Evolutionary conservation across 2,888 invertebrate species (phyloP).

Genomic region (Ormia ochracea): DNA sequence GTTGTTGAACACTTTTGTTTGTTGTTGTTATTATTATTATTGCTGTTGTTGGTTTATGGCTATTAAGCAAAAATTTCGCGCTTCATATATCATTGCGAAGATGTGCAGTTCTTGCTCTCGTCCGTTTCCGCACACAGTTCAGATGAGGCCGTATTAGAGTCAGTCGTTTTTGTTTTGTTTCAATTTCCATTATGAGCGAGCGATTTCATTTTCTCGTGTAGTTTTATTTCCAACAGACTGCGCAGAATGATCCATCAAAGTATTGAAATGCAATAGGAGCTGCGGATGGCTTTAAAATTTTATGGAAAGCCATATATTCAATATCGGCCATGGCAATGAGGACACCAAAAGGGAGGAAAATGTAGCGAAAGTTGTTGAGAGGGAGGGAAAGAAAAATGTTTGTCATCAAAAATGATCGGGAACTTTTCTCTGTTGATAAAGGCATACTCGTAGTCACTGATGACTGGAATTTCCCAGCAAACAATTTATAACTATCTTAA

Average conservation of each 20-base stretch:
- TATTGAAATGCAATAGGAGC: conserved; percentile 1
- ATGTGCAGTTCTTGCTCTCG: background rate
- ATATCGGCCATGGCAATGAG: background rate
- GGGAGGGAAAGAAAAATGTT: too few species aligned
- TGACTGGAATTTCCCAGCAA: too few species aligned
- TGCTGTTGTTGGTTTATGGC: conserved; percentile 26
- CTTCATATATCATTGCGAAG: conserved; percentile 55
- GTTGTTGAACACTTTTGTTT: conserved; percentile 35
- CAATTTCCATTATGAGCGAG: too few species aligned
- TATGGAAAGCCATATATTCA: background rate
- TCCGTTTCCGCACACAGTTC: background rate
- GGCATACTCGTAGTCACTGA: too few species aligned
- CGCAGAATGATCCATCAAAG: background rate
- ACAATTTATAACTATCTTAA: too few species aligned
- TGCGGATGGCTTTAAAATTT: conserved; percentile 18
- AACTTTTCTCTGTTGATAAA: too few species aligned
- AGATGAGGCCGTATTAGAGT: too few species aligned
- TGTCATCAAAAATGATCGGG: too few species aligned
- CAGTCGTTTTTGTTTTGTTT: too few species aligned
- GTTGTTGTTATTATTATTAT: conserved; percentile 11
- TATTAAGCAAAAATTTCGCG: conserved; percentile 54
- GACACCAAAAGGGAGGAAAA: background rate
- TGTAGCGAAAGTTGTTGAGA: background rate
- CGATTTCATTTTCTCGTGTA: too few species aligned
- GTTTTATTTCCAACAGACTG: background rate